Percentiles rank a stretch among this genome's conserved stretches.
These are phyloP conservation scores for Deilephila porcellus DNA, from an alignment of 2,888 invertebrate genomes.

Conservation along the genomic window DNA sequence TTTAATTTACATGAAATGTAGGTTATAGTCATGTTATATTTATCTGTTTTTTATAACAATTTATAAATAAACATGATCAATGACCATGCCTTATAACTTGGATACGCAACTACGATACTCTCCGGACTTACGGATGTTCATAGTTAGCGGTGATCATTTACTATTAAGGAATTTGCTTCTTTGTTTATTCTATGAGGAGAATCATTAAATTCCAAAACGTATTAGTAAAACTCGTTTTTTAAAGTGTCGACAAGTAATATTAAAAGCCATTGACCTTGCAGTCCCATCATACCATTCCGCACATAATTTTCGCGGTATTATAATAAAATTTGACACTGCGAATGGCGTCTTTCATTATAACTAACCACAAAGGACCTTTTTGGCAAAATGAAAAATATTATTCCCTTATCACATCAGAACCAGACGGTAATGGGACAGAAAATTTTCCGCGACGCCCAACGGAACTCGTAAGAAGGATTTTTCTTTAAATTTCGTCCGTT, in stretches of 20 bases:
- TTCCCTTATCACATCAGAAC: constrained; percentile 42
- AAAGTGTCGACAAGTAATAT: neutral
- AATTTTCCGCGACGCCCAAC: constrained; percentile 5
- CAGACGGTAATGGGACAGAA: constrained; percentile 35
- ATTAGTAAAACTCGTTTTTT: neutral
- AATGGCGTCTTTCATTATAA: constrained; percentile 30
- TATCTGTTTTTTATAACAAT: too few relatives aligned
- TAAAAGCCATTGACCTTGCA: neutral
- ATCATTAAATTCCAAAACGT: too few relatives aligned
- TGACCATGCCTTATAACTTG: too few relatives aligned
- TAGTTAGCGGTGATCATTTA: too few relatives aligned
- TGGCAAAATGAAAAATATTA: constrained; percentile 35
- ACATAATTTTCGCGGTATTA: constrained; percentile 3
- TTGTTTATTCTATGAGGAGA: too few relatives aligned
- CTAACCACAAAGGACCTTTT: constrained; percentile 32
- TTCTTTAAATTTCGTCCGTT: neutral
- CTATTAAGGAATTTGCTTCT: too few relatives aligned
- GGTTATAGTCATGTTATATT: too few relatives aligned
- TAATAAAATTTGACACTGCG: neutral
- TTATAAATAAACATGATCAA: too few relatives aligned
- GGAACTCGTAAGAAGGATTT: neutral
- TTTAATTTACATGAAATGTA: too few relatives aligned
- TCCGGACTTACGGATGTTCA: too few relatives aligned
- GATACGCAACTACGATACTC: too few relatives aligned
- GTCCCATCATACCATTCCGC: neutral